Evolutionary conservation across 1,140 invertebrate genomes (phyloP), one percentile per base, ranked within the genome.

Genomic region (Triops cancriformis): DNA sequence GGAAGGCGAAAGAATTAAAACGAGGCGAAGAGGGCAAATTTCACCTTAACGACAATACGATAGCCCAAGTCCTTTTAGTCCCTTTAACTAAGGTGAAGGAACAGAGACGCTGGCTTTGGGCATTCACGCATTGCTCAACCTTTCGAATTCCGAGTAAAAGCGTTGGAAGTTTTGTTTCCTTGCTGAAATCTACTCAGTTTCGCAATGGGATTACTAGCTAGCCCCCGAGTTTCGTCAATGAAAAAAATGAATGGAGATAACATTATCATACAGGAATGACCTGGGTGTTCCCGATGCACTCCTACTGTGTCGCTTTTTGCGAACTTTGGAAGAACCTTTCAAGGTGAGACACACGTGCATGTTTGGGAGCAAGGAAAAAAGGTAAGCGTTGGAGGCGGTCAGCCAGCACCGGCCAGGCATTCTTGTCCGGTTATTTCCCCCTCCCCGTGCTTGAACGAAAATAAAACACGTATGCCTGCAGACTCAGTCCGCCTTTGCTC

Each of bases 71-170:
- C 9, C 9, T 4, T 64, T 23, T 14, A 64, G 51, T 64, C 51
- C 51, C n/a, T 64, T 64, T 64, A 64, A 64, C 51, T 64, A 64
- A 64, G 51, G 51, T 64, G 51, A 64, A 64, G 23, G 51, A 64
- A 64, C 18, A 23, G 23, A 64, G 31, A 37, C 31, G 31, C 31
- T 23, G 10, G 6, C 18, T 64, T 23, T 14, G n/a, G n/a, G 18
- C 18, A 64, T 64, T 64, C 45, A 23, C 45, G 45, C 9, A 23
- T 64, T 64, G 45, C 9, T 64, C n/a, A 64, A 23, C 51, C 6
- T 1, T 23, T 18, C 51, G 51, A 23, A 64, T 64, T 64, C 51
- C n/a, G 51, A n/a, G 51, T n/a, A 64, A 64, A 18, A n/a, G 51
- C 18, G 23, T 1, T n/a, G 23, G n/a, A 18, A 3, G n/a, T 23